Percentiles rank a stretch among this genome's conserved stretches.
Evolutionary conservation across 1,140 invertebrate species (phyloP).

Genomic region (Asobara japonica): DNA sequence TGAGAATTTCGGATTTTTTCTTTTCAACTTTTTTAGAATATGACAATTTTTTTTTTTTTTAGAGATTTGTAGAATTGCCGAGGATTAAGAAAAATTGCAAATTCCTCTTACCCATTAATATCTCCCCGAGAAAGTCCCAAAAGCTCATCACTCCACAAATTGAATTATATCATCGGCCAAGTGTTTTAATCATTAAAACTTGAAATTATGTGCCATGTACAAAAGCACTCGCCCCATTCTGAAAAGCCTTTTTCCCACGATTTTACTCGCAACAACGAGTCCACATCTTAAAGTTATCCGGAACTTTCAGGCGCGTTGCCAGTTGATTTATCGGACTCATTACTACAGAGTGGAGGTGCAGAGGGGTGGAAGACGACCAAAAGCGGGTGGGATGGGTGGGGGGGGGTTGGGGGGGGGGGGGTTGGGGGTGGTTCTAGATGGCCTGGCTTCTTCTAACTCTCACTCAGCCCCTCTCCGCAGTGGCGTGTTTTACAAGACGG

Average conservation of each 20-base stretch:
- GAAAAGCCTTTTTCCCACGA: slow-evolving; percentile 10
- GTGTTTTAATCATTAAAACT: slow-evolving; percentile 8
- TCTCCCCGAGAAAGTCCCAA: too few relatives aligned
- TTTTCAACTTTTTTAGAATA: too few relatives aligned
- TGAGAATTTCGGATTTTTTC: neutral
- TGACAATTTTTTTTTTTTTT: too few relatives aligned
- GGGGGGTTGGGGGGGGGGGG: slow-evolving; percentile 17
- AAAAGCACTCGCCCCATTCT: neutral
- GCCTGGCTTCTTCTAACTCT: slow-evolving; percentile 23
- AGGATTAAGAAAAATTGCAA: too few relatives aligned
- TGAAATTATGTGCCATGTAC: neutral
- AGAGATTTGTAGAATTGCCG: too few relatives aligned
- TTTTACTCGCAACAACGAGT: slow-evolving; percentile 7
- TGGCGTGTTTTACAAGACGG: slow-evolving; percentile 68
- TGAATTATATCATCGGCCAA: neutral
- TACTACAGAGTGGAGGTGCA: slow-evolving; percentile 59
- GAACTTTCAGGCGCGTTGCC: slow-evolving; percentile 60
- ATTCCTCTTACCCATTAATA: too few relatives aligned
- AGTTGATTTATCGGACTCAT: slow-evolving; percentile 68
- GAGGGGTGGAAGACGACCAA: slow-evolving; percentile 28
- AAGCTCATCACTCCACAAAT: too few relatives aligned
- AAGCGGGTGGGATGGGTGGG: neutral
- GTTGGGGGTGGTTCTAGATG: slow-evolving; percentile 26
- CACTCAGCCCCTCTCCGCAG: slow-evolving; percentile 39
- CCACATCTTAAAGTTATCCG: slow-evolving; percentile 53